phyloP scores from a whole-genome alignment of 2,797 vertebrate genomes.

The Melanotaenia pygmaea region DNA sequence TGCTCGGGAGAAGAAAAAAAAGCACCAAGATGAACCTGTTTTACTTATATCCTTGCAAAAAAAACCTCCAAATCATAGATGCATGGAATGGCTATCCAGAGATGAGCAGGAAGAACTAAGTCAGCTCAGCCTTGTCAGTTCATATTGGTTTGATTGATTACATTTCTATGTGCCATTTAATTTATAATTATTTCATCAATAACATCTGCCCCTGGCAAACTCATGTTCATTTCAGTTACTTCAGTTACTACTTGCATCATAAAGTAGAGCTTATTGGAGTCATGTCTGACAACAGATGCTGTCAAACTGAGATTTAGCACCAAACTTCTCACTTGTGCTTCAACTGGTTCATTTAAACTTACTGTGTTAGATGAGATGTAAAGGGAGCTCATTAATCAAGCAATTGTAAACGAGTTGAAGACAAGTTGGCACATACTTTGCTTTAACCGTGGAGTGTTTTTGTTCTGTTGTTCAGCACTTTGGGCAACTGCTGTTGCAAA shows the following conservation, averaged over 20 bases:
- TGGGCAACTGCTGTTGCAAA: too few species aligned
- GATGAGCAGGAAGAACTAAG: not conserved
- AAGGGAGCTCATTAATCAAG: conserved; percentile 15
- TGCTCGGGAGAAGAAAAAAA: not conserved
- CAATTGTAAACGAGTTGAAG: not conserved
- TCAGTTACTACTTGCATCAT: too few species aligned
- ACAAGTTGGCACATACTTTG: conserved; percentile 20
- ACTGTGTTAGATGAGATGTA: conserved; percentile 17
- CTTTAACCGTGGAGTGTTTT: too few species aligned
- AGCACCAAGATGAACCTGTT: not conserved
- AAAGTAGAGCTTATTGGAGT: not conserved
- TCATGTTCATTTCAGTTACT: not conserved
- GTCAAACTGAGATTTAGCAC: not conserved
- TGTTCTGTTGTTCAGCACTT: too few species aligned
- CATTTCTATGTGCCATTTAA: not conserved
- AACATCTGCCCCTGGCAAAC: not conserved
- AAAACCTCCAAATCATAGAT: not conserved
- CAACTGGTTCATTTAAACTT: not conserved
- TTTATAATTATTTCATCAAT: not conserved
- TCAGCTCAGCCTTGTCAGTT: not conserved
- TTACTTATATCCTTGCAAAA: not conserved
- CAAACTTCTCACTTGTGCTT: not conserved
- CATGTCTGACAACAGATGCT: not conserved
- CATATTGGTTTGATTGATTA: not conserved
- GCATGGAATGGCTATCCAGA: not conserved